Conservation (phyloP, 2,888 invertebrate genomes). For the Hydroisotoma schaefferi region DNA sequence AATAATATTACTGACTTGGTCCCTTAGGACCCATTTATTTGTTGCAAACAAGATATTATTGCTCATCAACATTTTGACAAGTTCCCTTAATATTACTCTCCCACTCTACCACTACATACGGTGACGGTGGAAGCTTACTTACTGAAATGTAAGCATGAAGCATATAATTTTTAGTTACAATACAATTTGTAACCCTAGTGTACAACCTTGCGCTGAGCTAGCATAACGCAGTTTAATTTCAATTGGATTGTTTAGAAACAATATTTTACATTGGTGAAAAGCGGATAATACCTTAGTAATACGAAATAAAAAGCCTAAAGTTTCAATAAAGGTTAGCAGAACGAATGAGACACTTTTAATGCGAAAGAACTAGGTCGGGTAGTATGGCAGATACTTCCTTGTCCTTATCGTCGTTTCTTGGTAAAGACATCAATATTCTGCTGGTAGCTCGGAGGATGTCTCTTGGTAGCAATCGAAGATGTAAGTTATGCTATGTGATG, state of each 20-base stretch:
- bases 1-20: not conserved
- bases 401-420: too few species aligned
- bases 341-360: not conserved
- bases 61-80: too few species aligned
- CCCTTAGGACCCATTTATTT: too few species aligned
- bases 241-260: not conserved
- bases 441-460: constrained; percentile 12
- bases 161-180: not conserved
- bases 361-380: not conserved
- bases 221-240: not conserved
- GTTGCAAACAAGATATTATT: too few species aligned
- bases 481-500: constrained; percentile 22
- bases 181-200: not conserved
- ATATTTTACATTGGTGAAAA: not conserved
- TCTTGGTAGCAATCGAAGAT: constrained; percentile 26
- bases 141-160: not conserved
- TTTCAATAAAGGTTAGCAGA: not conserved
- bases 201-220: not conserved
- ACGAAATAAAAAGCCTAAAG: not conserved
- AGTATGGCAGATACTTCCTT: too few species aligned
- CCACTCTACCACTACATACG: too few species aligned
- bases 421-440: constrained; percentile 17
- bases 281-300: not conserved
- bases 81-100: too few species aligned
- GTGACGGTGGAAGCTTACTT: constrained; percentile 1